Evolutionary conservation across 1,140 invertebrate species (phyloP), one percentile per base, ranked within the genome.

Genomic region (Ganaspis sp.): DNA sequence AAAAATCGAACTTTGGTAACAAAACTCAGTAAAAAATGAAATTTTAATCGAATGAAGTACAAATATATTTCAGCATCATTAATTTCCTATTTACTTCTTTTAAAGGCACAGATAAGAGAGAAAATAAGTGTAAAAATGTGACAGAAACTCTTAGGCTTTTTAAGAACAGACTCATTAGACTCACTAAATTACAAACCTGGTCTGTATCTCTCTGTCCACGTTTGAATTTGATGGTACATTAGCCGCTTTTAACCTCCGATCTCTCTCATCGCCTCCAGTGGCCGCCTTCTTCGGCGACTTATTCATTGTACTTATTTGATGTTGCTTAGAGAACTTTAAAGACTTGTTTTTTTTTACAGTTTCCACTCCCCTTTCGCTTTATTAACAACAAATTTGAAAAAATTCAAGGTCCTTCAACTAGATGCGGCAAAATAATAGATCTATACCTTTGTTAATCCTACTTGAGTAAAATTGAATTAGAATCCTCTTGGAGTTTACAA

Each of bases 221-320:
- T 69, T 76, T 70, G 74, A 70, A 81, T 81, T 84, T 40, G 86
- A 84, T 71, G 86, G 34, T 76, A 81, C 78, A 78, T 76, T 86
- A 73, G 83, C 81, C 77, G 86, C 72, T 81, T 85, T 87, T 69
- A 84, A 72, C 73, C 85, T 88, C 78, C 83, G 81, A 84, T 87
- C 86, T 80, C 86, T 88, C 87, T 88, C 87, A 87, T 88, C 86
- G 81, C 87, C 87, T 81, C 87, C 87, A 86, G 86, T 81, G 78
- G 83, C 79, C 84, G 86, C 86, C 80, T 86, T 87, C 86, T 87
- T 87, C 84, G 86, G 83, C 82, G 84, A 81, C 85, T 88, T 88
- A 88, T 84, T 82, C 87, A 88, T 88, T 64, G 42, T 74, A 58
- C 9, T 19, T 12, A 23, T 58, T 26, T 23, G 79, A 70, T 79